Evolutionary conservation across 2,797 vertebrate genomes (phyloP), one percentile per base, ranked within the genome.

Genomic region (Chelmon rostratus): DNA sequence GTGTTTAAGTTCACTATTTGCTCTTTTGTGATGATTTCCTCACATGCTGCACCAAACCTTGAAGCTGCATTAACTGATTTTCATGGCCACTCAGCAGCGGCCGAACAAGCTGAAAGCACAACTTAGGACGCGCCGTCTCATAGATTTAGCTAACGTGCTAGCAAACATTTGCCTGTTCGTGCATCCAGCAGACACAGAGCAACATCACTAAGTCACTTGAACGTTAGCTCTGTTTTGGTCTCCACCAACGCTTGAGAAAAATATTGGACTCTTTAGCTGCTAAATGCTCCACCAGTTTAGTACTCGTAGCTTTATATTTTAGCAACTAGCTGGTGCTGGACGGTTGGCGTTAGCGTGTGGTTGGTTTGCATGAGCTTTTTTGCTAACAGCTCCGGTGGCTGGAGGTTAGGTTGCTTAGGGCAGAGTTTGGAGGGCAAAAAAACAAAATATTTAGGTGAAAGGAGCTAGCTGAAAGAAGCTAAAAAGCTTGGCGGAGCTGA

Each of bases 11-110:
- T 70, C 64, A 68, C 76, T 37, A 54, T 61, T 62, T 67, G 50
- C n/a, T 49, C 33, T 72, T 50, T 56, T 74, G 13, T 40, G 19
- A 74, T 6, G 25, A 63, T 52, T 80, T 79, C 28, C 19, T 35
- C 10, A 13, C 23, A 57, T 18, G 7, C 42, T 40, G 21, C 19
- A 46, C 11, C 12, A 57, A 50, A 78, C 49, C 15, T 58, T 62
- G 7, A 52, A 74, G 15, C 46, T 63, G 5, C 35, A 23, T 28
- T 4, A n/a, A 52, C 13, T 69, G 42, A 73, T 73, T 82, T 42
- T 21, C 21, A 28, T 70, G 46, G 12, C 35, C 16, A 18, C 53
- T 16, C 23, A 9, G 28, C 33, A 47, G 40, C 18, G 58, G 37
- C 19, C 7, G 35, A 19, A 59, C 13, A 12, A 54, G n/a, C 19